Conservation (phyloP, 1,140 invertebrate species). For the Drosophila truncata region DNA sequence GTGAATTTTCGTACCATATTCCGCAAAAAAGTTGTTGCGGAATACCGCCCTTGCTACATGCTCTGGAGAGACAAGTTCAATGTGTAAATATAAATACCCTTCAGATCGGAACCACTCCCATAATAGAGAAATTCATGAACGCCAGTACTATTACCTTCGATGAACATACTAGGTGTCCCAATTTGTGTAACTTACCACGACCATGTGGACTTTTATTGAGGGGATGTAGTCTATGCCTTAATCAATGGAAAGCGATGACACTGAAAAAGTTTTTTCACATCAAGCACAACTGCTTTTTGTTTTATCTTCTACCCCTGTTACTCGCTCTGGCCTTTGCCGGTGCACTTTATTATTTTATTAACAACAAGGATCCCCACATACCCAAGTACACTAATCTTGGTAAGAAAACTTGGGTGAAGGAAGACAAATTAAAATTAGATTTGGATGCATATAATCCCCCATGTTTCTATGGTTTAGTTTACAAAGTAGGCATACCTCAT, state of each 20-base stretch:
- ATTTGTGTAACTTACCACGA: background rate
- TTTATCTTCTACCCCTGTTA: constrained; percentile 6
- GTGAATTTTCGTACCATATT: constrained; percentile 14
- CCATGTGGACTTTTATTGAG: background rate
- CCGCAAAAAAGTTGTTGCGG: background rate
- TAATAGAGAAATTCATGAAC: constrained; percentile 17
- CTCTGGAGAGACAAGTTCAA: background rate
- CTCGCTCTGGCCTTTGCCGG: constrained; percentile 3
- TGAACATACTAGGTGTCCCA: too few species aligned
- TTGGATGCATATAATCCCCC: constrained; percentile 5
- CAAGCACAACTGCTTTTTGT: constrained; percentile 9
- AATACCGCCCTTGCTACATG: constrained; percentile 12
- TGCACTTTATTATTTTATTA: background rate
- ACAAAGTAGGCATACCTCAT: background rate
- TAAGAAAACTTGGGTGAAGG: background rate
- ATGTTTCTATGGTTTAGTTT: constrained; percentile 3
- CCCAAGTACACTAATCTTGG: background rate
- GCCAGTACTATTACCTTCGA: background rate
- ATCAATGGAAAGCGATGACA: constrained; percentile 30
- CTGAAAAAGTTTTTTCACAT: constrained; percentile 14
- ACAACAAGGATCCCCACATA: background rate
- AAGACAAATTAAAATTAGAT: constrained; percentile 1
- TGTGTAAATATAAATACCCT: constrained; percentile 8
- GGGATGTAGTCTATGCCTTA: constrained; percentile 1
- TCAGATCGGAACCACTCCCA: constrained; percentile 22